Conservation (phyloP, 2,797 vertebrate species). For the Poeciliopsis paucimaculata region DNA sequence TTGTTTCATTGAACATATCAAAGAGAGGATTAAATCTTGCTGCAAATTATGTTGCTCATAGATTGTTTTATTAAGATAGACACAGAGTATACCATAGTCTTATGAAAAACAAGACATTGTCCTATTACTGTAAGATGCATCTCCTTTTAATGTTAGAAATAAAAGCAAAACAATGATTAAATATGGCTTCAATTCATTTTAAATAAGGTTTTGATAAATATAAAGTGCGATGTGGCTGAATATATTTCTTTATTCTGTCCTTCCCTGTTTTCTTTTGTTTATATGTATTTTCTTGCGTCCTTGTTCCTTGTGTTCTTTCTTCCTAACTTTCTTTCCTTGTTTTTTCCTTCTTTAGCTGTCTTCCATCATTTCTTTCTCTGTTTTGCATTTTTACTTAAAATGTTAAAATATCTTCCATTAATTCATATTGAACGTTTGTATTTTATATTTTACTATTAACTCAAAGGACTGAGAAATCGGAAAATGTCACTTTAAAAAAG, state of each 20-base stretch:
- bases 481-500: neutral
- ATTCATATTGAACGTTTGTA: too few species aligned
- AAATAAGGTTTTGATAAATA: neutral
- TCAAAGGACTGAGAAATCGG: neutral
- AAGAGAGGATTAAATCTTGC: slow-evolving; percentile 43
- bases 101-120: neutral
- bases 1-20: neutral
- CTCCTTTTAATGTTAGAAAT: neutral
- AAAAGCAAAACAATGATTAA: neutral
- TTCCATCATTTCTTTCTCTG: neutral
- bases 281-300: neutral
- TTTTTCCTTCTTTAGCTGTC: neutral
- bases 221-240: neutral
- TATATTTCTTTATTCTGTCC: neutral
- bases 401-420: neutral
- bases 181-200: neutral
- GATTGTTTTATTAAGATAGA: neutral
- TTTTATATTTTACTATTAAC: neutral
- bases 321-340: neutral
- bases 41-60: slow-evolving; percentile 11
- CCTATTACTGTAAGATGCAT: neutral
- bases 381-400: neutral
- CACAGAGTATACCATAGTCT: neutral
- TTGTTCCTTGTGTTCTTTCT: too few species aligned
- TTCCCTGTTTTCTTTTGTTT: neutral